These are phyloP conservation scores for Rhopalosiphum padi DNA, from an alignment of 1,140 invertebrate genomes.

Conservation along the genomic window DNA sequence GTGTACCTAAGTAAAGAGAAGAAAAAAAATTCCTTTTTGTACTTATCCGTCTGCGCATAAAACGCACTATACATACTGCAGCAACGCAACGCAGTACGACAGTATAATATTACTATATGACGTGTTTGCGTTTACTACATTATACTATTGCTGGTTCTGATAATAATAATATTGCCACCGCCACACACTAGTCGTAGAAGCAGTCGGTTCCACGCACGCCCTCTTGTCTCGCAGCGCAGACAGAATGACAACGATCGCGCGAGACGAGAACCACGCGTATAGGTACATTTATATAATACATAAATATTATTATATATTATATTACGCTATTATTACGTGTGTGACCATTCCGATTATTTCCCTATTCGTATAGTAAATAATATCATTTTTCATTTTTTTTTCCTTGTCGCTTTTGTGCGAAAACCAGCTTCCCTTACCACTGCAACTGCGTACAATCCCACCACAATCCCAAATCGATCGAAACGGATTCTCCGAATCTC, in stretches of 20 bases:
- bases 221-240: neutral
- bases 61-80: neutral
- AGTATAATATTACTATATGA: neutral
- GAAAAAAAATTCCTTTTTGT: constrained; percentile 29
- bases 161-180: neutral
- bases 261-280: neutral
- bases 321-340: neutral
- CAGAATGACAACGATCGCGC: neutral
- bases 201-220: neutral
- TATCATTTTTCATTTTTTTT: neutral
- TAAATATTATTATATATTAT: neutral
- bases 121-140: neutral
- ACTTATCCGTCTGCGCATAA: neutral
- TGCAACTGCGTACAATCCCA: neutral
- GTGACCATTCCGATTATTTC: neutral
- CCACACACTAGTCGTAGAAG: neutral
- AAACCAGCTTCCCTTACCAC: neutral
- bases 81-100: neutral
- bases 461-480: neutral
- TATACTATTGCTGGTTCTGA: neutral
- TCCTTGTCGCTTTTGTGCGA: neutral
- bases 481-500: neutral
- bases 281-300: neutral
- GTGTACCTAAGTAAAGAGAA: neutral
- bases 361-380: neutral